A percentile compares a stretch with the other conserved stretches of the same genome.
These are phyloP conservation scores for Lepidurus packardi DNA, from an alignment of 1,140 invertebrate genomes.

Conservation along the genomic window DNA sequence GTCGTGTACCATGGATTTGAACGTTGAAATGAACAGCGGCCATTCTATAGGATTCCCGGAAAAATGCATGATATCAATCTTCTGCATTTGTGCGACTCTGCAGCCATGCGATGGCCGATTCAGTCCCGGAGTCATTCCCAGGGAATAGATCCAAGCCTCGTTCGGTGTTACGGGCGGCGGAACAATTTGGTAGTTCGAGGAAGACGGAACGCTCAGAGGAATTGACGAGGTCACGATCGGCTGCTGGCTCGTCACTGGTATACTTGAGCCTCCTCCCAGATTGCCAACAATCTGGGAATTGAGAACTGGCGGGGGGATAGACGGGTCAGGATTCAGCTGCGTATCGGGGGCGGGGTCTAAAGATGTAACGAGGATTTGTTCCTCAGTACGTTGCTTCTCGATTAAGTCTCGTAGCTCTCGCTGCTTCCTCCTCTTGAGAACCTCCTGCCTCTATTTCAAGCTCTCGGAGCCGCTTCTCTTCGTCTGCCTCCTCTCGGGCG, in stretches of 20 bases:
- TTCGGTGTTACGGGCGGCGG: too few relatives aligned
- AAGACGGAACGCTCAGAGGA: too few relatives aligned
- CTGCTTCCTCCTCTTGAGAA: not conserved
- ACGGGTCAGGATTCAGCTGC: not conserved
- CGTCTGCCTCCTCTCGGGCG: not conserved
- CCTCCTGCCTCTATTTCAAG: not conserved
- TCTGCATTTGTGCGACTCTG: not conserved
- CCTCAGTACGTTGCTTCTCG: not conserved
- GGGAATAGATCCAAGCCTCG: too few relatives aligned
- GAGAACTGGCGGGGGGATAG: not conserved
- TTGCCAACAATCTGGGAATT: not conserved
- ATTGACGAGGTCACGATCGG: too few relatives aligned
- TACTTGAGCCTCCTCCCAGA: not conserved
- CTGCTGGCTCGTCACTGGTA: too few relatives aligned
- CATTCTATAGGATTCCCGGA: slow-evolving; percentile 23
- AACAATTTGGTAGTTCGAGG: too few relatives aligned
- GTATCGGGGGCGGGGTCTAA: not conserved
- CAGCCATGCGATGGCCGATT: too few relatives aligned
- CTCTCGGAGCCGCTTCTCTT: not conserved
- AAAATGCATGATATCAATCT: slow-evolving; percentile 26
- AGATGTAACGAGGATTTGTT: too few relatives aligned
- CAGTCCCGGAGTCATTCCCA: too few relatives aligned
- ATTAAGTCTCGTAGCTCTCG: not conserved
- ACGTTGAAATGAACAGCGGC: slow-evolving; percentile 20
- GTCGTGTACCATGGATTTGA: slow-evolving; percentile 25